phyloP scores from a whole-genome alignment of 2,888 invertebrate genomes.

The Brachyptera risi region DNA sequence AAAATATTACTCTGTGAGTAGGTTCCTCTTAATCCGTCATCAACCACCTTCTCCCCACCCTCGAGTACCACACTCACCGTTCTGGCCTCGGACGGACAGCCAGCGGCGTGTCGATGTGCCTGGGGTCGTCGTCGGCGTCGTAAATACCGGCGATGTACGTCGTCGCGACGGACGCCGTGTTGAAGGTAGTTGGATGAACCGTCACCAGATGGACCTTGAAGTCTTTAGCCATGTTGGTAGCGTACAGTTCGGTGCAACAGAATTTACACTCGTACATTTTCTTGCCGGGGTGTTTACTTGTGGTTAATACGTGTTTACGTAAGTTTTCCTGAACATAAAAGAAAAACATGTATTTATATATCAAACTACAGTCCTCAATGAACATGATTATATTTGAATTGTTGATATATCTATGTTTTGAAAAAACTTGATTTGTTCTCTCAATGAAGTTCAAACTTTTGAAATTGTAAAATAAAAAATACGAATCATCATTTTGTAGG shows the following conservation, averaged over 20 bases:
- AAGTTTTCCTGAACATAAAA: slow-evolving; percentile 68
- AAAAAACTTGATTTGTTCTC: too few species aligned
- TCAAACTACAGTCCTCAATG: too few species aligned
- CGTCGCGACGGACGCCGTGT: slow-evolving; percentile 49
- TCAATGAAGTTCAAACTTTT: too few species aligned
- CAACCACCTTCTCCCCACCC: too few species aligned
- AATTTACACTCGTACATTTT: slow-evolving; percentile 72
- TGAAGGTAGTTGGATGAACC: slow-evolving; percentile 53
- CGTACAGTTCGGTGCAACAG: slow-evolving; percentile 51
- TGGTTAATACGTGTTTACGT: slow-evolving; percentile 78
- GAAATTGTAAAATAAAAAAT: too few species aligned
- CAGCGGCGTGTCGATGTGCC: slow-evolving; percentile 20
- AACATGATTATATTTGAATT: too few species aligned
- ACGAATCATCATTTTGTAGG: too few species aligned
- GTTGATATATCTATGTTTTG: too few species aligned
- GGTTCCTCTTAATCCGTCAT: too few species aligned
- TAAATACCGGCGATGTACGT: slow-evolving; percentile 51
- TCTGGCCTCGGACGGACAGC: neutral
- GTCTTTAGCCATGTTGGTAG: slow-evolving; percentile 63
- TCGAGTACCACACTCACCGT: slow-evolving; percentile 13
- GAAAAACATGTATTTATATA: too few species aligned
- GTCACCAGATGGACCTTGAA: slow-evolving; percentile 61
- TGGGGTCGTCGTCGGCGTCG: slow-evolving; percentile 43
- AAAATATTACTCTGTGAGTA: too few species aligned
- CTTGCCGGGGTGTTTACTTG: slow-evolving; percentile 72